Percentiles rank a stretch among this genome's conserved stretches.
phyloP scores from a whole-genome alignment of 2,888 invertebrate species.

The Lasioglossum marginatum region DNA sequence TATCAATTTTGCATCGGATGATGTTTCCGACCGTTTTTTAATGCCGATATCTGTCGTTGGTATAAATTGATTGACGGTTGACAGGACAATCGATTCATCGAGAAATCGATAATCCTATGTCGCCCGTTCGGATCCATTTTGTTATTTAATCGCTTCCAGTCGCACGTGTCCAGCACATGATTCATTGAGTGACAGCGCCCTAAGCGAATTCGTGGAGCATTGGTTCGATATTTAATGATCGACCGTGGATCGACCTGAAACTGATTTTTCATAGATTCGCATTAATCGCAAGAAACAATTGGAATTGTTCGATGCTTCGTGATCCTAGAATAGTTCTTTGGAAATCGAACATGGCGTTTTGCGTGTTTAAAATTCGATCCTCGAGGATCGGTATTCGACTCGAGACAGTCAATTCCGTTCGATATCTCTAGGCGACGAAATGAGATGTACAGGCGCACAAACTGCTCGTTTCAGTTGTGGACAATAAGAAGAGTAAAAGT shows the following conservation, averaged over 20 bases:
- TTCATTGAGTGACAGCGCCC: not conserved
- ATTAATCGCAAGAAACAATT: too few species aligned
- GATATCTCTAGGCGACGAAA: constrained; percentile 28
- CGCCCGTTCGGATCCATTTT: not conserved
- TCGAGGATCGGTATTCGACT: not conserved
- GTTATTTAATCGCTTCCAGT: not conserved
- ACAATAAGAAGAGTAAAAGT: constrained; percentile 59
- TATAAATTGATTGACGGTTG: not conserved
- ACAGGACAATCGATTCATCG: not conserved
- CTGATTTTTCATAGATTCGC: too few species aligned
- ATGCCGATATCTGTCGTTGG: not conserved
- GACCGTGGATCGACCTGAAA: too few species aligned
- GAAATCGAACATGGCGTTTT: not conserved
- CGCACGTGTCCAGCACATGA: not conserved
- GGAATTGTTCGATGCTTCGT: not conserved
- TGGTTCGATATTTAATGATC: not conserved
- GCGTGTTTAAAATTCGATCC: not conserved
- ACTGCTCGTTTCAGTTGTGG: constrained; percentile 29
- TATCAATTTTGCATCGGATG: not conserved
- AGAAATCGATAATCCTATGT: not conserved
- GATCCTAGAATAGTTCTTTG: not conserved
- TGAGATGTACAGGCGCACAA: constrained; percentile 39
- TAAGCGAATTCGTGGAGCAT: not conserved
- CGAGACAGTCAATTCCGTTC: not conserved
- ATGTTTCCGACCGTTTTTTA: not conserved